Evolutionary conservation across 2,888 invertebrate genomes (phyloP).

Genomic region (Empis stercorea): DNA sequence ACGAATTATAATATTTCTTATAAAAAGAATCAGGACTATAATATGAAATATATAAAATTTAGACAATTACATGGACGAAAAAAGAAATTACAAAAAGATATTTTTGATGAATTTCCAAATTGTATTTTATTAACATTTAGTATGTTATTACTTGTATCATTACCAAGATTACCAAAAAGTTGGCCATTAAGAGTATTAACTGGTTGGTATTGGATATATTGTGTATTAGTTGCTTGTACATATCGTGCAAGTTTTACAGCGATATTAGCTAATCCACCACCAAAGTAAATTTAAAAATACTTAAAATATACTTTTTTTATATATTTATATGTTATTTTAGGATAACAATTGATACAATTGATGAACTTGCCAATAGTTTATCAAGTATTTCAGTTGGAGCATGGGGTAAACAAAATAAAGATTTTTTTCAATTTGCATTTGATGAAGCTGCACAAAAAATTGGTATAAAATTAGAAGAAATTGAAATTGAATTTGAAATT

Average conservation of each 20-base stretch:
- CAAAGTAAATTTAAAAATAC: constrained; percentile 38
- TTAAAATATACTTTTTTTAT: constrained; percentile 2
- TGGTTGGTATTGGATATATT: constrained; percentile 82
- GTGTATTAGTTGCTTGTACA: constrained; percentile 62
- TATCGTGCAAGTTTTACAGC: constrained; percentile 79
- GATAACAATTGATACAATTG: constrained; percentile 64
- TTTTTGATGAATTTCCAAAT: constrained; percentile 59
- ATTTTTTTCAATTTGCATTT: constrained; percentile 54
- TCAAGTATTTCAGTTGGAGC: constrained; percentile 48
- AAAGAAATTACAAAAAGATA: constrained; percentile 38
- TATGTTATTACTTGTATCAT: constrained; percentile 65
- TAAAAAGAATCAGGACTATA: not conserved
- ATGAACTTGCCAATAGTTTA: constrained; percentile 51
- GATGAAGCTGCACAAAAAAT: constrained; percentile 55
- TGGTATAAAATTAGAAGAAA: constrained; percentile 50
- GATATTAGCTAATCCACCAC: constrained; percentile 63
- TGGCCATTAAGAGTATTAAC: constrained; percentile 72
- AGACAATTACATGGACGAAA: not conserved
- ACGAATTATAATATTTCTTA: too few relatives aligned
- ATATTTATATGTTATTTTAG: constrained; percentile 33
- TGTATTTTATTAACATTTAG: constrained; percentile 68
- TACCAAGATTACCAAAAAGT: constrained; percentile 61
- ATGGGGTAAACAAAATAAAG: constrained; percentile 56
- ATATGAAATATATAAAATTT: not conserved
- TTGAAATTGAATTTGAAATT: constrained; percentile 24